Evolutionary conservation across 2,113 vertebrate genomes (phyloP), one percentile per base, ranked within the genome.

Genomic region (Rhynchomys soricoides): DNA sequence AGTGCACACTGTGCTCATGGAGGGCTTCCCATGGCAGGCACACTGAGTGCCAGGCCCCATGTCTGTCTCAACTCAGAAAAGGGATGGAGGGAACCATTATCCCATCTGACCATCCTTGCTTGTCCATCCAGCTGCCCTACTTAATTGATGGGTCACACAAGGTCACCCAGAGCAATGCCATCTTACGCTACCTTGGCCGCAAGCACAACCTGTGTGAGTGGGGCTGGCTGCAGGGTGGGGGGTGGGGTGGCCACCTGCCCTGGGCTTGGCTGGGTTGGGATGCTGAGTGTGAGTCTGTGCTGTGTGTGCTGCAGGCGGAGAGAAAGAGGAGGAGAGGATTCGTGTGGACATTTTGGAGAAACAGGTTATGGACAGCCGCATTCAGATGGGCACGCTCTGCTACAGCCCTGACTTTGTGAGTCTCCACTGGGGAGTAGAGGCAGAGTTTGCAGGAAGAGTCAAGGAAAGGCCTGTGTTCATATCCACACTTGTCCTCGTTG

Each of bases 391-490:
- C 98, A 97, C 6, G 66, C 98, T 99, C 90, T 98, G 98, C 98
- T 99, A 99, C 98, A 96, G 81, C 85, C 97, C 97, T 0, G 98
- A 99, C 73, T 99, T 98, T 4, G 99, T 99, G 97, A 99, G 99
- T 99, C 12, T n/a, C 1, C 34, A 16, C 3, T n/a, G 29, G 1
- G 1, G 82, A 66, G 37, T 6, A 3, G 11, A 45, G 40, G 9
- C 24, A 8, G 26, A 68, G 31, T 52, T 52, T 77, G 43, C 13
- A 26, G 22, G 5, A 37, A 37, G 17, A 74, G 22, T 48, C 19
- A 22, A 64, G 22, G 15, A 12, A 85, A 7, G 8, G 40, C 26
- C 43, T 66, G 8, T 64, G n/a, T 31, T 40, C n/a, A 40, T 19
- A 22, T 4, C 29, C 13, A 31, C 19, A 45, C 29, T 13, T 1